Base-by-base conservation (phyloP, 2,113 vertebrate species). In the Phodopus roborovskii region DNA sequence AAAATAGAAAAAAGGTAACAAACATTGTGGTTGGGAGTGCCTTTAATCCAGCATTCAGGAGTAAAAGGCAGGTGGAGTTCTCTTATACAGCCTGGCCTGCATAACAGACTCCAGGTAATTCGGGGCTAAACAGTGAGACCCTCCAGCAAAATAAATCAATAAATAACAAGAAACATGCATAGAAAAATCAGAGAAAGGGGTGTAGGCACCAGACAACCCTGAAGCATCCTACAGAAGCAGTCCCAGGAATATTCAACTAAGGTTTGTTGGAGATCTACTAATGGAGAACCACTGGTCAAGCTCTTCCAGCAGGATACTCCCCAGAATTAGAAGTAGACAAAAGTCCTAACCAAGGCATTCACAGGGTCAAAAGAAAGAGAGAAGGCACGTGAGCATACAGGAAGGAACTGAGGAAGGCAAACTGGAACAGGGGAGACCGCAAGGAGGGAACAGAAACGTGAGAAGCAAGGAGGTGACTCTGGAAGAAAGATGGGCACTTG, bases 171-270 rank as follows among this genome's bases (percentile, higher is more conserved):
- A 84, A 45, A 84, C 11, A 81, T 24, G n/a, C 7, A 62, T 7
- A 10, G 20, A 36, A 90, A 90, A 70, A 70, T n/a, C 30, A 75
- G 48, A 88, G 56, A 89, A 84, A 56, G 22, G 36, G 48, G 17
- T 58, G 73, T 16, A 87, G 50, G 58, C 42, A 74, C 26, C n/a
- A 95, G 89, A 90, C n/a, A 87, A 68, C 42, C 36, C n/a, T 33
- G 86, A 96, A 50, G 64, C 68, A 64, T 66, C 56, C 36, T 82
- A 7, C 77, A 90, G 89, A 70, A 95, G 39, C 36, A 36, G 36
- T 20, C 19, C 28, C 28, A 36, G 26, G 64, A 30, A 85, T 45
- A 70, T 85, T 94, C 79, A 87, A n/a, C 26, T 50, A 79, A 94
- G 39, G 45, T 36, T 71, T 64, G 77, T 4, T 58, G 68, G 56